These are phyloP conservation scores for Plebejus anna DNA, from an alignment of 2,888 invertebrate genomes.

Conservation along the genomic window DNA sequence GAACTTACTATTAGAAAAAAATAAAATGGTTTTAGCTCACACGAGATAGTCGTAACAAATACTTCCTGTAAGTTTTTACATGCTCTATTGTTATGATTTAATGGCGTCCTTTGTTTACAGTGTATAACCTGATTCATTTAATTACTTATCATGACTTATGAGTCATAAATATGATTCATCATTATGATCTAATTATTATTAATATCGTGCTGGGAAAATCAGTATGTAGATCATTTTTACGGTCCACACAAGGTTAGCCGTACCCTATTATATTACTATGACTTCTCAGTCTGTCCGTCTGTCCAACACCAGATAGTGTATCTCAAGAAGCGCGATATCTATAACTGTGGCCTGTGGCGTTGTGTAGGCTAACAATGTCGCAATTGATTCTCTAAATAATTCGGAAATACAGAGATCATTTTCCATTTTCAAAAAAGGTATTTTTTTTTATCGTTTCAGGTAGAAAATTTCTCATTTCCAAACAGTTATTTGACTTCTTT, in stretches of 20 bases:
- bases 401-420: no score
- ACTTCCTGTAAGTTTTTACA: slow-evolving; percentile 11
- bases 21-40: not conserved
- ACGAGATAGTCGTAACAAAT: not conserved
- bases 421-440: no score
- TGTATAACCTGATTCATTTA: not conserved
- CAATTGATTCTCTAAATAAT: no score
- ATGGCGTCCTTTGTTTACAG: slow-evolving; percentile 6
- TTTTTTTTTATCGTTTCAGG: no score
- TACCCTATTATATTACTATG: no score
- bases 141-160: not conserved
- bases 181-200: not conserved
- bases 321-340: no score
- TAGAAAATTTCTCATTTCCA: no score
- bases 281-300: no score
- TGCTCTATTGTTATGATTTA: slow-evolving; percentile 22
- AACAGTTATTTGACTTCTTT: not conserved
- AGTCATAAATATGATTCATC: not conserved
- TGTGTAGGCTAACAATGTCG: no score
- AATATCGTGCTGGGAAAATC: not conserved
- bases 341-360: no score
- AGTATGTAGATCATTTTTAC: not conserved
- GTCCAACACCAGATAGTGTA: no score
- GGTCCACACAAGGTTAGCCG: not conserved
- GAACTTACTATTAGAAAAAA: not conserved